Base-by-base conservation (phyloP, 2,797 vertebrate genomes). In the Cryptoprocta ferox region DNA sequence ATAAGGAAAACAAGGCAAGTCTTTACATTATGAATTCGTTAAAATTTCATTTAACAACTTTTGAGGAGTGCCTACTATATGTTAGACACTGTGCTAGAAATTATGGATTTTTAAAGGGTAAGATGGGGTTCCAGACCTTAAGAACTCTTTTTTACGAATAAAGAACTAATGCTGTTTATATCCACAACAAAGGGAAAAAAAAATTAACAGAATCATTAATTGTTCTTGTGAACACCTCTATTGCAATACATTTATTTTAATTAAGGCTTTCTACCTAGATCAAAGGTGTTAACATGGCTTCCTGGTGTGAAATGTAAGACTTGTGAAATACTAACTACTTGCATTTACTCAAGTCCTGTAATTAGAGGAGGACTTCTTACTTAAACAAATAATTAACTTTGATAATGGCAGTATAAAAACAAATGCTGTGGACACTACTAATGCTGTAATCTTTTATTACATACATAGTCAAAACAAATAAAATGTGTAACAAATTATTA, bases 301-400 rank as follows among this genome's bases (percentile, higher is more conserved):
- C 65, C 78, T 75, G 48, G 48, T 66, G 83, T 83, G 79, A 95
- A 82, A 79, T 78, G 9, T 16, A 79, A 92, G 30, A 37, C 10
- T 56, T 39, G 78, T 50, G 61, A 91, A 91, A 86, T 84, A 63
- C 24, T 93, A 68, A 53, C 45, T 26, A 50, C n/a, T 86, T 71
- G 2, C 2, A n/a, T 82, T 83, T 85, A 86, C 68, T 37, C 6
- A 86, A 83, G 35, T 76, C 48, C 26, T 86, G 0, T 83, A 94
- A 87, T 92, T 89, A 89, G 16, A 68, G 61, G 8, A 92, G 70
- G 35, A 89, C 42, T 56, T 84, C 28, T 87, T 83, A 63, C 30
- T 84, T 84, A 91, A 91, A 92, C 26, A 82, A 88, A 79, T 14
- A 92, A 78, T 91, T 88, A 92, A 88, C 37, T 91, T 90, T 70